A percentile compares a stretch with the other conserved stretches of the same genome.
Conservation (phyloP, 2,113 vertebrate species). For the Protobothrops flavoviridis region DNA sequence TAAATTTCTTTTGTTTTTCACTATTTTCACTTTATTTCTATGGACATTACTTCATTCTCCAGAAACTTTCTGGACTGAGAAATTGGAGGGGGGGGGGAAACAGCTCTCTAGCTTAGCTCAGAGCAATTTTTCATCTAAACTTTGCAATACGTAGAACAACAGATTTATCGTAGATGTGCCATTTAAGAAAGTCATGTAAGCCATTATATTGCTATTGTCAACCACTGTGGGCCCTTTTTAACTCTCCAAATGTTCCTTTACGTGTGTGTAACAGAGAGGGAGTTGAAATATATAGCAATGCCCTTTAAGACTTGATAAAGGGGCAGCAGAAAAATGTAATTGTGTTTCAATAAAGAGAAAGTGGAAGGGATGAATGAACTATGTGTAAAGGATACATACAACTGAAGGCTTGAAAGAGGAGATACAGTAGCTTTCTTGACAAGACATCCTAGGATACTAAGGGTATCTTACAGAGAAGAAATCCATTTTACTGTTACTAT, state of each 20-base stretch:
- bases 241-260: background rate
- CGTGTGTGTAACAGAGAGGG: background rate
- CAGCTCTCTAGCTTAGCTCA: background rate
- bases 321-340: background rate
- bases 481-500: background rate
- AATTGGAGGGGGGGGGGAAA: background rate
- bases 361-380: background rate
- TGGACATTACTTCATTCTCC: conserved; percentile 4
- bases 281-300: background rate
- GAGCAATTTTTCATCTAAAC: background rate
- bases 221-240: background rate
- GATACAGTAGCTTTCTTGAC: background rate
- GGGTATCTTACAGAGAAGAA: background rate
- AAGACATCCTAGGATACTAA: background rate
- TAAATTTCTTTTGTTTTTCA: background rate
- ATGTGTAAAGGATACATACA: background rate
- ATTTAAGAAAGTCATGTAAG: background rate
- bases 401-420: background rate
- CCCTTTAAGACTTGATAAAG: background rate
- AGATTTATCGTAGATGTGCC: conserved; percentile 7
- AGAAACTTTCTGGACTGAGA: conserved; percentile 8
- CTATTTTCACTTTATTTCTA: background rate
- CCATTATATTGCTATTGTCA: background rate
- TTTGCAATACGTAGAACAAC: background rate
- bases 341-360: background rate